Percentiles rank a stretch among this genome's conserved stretches.
Evolutionary conservation across 1,140 invertebrate genomes (phyloP).

Genomic region (Drosophila azteca): DNA sequence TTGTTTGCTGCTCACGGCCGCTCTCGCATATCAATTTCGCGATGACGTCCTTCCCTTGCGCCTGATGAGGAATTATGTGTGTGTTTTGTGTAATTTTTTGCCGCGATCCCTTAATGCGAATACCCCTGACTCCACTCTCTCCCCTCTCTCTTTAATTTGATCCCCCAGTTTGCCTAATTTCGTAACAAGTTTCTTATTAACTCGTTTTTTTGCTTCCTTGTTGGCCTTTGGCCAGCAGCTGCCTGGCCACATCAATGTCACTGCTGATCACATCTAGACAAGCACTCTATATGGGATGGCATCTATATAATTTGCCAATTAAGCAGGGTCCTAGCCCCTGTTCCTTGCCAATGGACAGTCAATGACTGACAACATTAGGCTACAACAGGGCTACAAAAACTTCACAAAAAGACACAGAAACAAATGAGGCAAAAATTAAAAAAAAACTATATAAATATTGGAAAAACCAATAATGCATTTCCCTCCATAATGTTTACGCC

Average conservation of each 20-base stretch:
- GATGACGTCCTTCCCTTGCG: constrained; percentile 27
- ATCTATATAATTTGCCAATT: constrained; percentile 78
- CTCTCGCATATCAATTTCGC: constrained; percentile 67
- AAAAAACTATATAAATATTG: constrained; percentile 2
- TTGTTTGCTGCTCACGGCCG: constrained; percentile 6
- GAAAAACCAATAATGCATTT: constrained; percentile 33
- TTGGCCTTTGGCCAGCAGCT: constrained; percentile 47
- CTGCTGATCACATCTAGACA: constrained; percentile 78
- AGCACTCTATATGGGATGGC: constrained; percentile 51
- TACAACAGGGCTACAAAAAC: constrained; percentile 13
- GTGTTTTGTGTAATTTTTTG: constrained; percentile 53
- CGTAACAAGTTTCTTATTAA: constrained; percentile 80
- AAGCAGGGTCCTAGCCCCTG: constrained; percentile 54
- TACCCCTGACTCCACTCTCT: constrained; percentile 12
- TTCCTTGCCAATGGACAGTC: constrained; percentile 40
- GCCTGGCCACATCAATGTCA: constrained; percentile 74
- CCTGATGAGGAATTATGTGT: constrained; percentile 65
- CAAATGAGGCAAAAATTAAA: constrained; percentile 29
- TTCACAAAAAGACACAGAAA: constrained; percentile 10
- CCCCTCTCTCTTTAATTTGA: background rate
- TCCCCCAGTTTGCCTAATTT: constrained; percentile 60
- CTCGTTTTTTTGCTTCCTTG: constrained; percentile 14
- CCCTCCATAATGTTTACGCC: constrained; percentile 42
- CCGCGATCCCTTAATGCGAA: constrained; percentile 52
- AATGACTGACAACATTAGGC: constrained; percentile 60